These are phyloP conservation scores for Daktulosphaira vitifoliae DNA, from an alignment of 1,140 invertebrate species.

Conservation along the genomic window DNA sequence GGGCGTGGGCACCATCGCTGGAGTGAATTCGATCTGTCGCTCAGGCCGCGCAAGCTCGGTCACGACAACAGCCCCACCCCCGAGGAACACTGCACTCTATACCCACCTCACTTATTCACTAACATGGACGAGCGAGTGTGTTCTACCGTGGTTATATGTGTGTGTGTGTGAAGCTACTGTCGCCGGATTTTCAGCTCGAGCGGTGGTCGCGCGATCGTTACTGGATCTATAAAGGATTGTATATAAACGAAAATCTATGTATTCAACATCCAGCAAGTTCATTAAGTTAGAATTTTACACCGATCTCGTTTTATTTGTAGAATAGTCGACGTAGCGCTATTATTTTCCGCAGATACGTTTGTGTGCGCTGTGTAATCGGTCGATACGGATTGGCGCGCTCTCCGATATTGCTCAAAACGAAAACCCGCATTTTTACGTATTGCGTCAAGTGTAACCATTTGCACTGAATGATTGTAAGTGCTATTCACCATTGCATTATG, in stretches of 20 bases:
- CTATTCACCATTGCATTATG: no score
- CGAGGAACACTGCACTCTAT: no score
- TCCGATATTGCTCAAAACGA: neutral
- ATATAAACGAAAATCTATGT: no score
- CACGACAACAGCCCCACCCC: neutral
- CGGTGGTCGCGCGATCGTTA: no score
- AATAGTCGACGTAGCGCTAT: neutral
- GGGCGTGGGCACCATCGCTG: conserved; percentile 12
- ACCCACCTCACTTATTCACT: no score
- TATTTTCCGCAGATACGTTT: neutral
- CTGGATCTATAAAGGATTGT: no score
- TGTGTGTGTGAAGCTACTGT: neutral
- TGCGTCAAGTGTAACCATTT: no score
- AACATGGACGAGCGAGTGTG: neutral
- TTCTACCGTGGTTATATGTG: neutral
- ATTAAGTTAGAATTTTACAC: no score
- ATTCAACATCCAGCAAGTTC: no score
- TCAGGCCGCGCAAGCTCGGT: conserved; percentile 15
- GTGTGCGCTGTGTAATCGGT: neutral
- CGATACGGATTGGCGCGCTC: neutral
- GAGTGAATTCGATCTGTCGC: conserved; percentile 15
- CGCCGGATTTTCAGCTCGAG: neutral
- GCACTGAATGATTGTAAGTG: no score
- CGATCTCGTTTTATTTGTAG: no score
- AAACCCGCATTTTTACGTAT: neutral